phyloP scores from a whole-genome alignment of 2,888 invertebrate species.

The Meteorus colon region DNA sequence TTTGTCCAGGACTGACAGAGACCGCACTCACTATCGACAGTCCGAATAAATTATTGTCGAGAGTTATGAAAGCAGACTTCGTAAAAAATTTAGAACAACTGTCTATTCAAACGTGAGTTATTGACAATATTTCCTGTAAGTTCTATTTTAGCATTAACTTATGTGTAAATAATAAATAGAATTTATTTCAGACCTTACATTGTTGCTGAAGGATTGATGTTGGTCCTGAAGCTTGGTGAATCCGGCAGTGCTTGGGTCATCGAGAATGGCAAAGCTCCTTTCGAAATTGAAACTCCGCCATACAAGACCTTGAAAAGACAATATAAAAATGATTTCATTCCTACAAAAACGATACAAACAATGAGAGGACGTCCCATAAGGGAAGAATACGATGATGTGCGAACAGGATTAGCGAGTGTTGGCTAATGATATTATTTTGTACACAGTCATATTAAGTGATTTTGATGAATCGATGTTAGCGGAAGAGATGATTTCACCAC shows the following conservation, averaged over 20 bases:
- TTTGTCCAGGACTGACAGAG: conserved; percentile 72
- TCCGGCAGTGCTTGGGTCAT: conserved; percentile 68
- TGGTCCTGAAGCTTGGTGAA: conserved; percentile 58
- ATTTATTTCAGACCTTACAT: conserved; percentile 60
- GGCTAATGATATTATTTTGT: conserved; percentile 51
- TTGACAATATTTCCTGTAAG: not conserved
- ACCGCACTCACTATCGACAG: conserved; percentile 67
- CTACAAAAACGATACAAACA: conserved; percentile 50
- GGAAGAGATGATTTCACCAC: not conserved
- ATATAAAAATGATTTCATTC: conserved; percentile 66
- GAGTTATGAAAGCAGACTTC: conserved; percentile 69
- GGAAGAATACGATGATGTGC: conserved; percentile 64
- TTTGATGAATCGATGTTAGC: not conserved
- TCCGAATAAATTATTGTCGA: conserved; percentile 64
- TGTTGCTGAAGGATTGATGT: conserved; percentile 66
- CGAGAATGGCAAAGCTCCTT: conserved; percentile 64
- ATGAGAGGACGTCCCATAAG: conserved; percentile 59
- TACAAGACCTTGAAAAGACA: conserved; percentile 61
- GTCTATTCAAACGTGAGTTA: conserved; percentile 68
- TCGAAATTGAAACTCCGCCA: conserved; percentile 65
- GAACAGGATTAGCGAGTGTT: conserved; percentile 64
- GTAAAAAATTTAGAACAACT: conserved; percentile 67
- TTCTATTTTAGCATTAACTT: too few relatives aligned
- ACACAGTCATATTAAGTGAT: not conserved
- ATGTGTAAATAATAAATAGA: not conserved